Evolutionary conservation across 2,888 invertebrate genomes (phyloP).

Genomic region (Drosophila lacicola): DNA sequence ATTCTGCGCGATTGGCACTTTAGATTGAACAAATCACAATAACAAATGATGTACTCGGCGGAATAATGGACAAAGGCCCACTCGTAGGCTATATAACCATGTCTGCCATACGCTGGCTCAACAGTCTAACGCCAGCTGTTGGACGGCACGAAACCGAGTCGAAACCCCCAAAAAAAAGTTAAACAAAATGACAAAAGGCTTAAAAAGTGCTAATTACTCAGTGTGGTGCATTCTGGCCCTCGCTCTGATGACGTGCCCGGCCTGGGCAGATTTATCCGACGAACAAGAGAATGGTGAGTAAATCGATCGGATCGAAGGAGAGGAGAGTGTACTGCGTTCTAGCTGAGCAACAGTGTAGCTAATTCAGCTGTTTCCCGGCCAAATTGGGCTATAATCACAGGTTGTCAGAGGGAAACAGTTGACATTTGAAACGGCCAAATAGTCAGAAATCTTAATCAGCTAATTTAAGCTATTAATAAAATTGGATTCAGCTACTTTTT

Average conservation of each 20-base stretch:
- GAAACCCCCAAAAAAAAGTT: not conserved
- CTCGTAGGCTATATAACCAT: conserved; percentile 61
- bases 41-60: conserved; percentile 20
- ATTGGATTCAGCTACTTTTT: too few species aligned
- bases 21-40: conserved; percentile 53
- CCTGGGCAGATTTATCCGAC: conserved; percentile 48
- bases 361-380: too few species aligned
- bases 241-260: conserved; percentile 26
- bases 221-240: conserved; percentile 41
- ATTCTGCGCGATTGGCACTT: conserved; percentile 59
- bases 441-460: too few species aligned
- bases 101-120: conserved; percentile 5
- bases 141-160: conserved; percentile 17
- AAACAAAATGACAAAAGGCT: conserved; percentile 29
- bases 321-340: too few species aligned
- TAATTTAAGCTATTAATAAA: too few species aligned
- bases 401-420: too few species aligned
- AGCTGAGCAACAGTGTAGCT: too few species aligned
- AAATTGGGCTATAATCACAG: too few species aligned
- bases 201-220: conserved; percentile 3
- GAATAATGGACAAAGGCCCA: conserved; percentile 17
- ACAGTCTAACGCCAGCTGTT: conserved; percentile 48
- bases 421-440: too few species aligned
- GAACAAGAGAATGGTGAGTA: conserved; percentile 62
- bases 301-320: not conserved